These are phyloP conservation scores for Parasteatoda tepidariorum DNA, from an alignment of 1,140 invertebrate genomes.

Conservation along the genomic window DNA sequence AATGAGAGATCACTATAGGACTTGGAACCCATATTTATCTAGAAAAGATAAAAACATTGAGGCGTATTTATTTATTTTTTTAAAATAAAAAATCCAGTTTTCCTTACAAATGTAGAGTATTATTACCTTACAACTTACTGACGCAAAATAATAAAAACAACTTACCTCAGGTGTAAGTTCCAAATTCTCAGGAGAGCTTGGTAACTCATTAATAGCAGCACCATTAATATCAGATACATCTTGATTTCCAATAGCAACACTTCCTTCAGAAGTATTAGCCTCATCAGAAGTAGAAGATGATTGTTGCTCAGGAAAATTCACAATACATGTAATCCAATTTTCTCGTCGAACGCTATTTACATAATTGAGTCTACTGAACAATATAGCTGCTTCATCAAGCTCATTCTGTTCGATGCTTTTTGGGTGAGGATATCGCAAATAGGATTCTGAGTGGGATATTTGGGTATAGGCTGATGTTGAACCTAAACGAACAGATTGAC, in stretches of 20 bases:
- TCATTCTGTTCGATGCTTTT: constrained; percentile 19
- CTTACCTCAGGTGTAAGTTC: not conserved
- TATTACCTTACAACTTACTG: no score
- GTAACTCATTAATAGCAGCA: not conserved
- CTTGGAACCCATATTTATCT: no score
- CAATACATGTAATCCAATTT: constrained; percentile 16
- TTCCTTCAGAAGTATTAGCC: not conserved
- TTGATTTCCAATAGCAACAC: not conserved
- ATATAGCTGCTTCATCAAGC: constrained; percentile 17
- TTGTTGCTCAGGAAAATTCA: not conserved
- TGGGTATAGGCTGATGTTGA: constrained; percentile 67
- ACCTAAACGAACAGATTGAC: constrained; percentile 68
- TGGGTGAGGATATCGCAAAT: constrained; percentile 6
- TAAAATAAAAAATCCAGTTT: no score
- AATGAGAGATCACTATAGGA: no score
- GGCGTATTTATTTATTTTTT: no score
- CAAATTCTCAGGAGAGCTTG: not conserved
- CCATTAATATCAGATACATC: not conserved
- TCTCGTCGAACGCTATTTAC: constrained; percentile 3
- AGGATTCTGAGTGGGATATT: not conserved
- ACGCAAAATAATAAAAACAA: not conserved
- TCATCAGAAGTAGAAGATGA: not conserved
- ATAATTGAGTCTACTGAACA: constrained; percentile 34
- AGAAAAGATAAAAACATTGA: no score
- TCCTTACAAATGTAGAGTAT: no score